Evolutionary conservation across 2,888 invertebrate species (phyloP), one percentile per base, ranked within the genome.

Genomic region (Drosophila lacicola): DNA sequence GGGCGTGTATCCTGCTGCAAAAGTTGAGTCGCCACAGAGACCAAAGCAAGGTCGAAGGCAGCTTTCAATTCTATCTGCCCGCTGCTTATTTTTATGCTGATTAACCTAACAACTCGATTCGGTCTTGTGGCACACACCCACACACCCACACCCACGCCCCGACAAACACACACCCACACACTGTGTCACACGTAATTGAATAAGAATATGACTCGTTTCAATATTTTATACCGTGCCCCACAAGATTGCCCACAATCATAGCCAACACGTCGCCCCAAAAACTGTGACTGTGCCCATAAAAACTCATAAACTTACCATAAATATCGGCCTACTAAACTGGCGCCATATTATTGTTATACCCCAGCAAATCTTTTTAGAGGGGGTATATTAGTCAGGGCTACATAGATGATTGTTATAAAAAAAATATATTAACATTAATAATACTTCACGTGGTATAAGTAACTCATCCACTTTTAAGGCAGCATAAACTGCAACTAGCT

Each of bases 71-170:
- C 62, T 60, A 71, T 74, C 74, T 57, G 53, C 14, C 45, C 47
- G 56, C 56, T 74, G 77, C 80, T 78, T 80, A 82, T 85, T 80
- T 80, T 82, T 75, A 78, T 77, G 75, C 88, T 82, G 88, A 83
- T 83, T 83, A 88, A 83, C 66, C 67, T 69, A 66, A 67, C 74
- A 78, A 67, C 70, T 69, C 60, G 63, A 65, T 79, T 62, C 62
- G 71, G 44, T 46, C 61, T 44, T 57, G 29, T 42, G 33, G 34
- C 45, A 34, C 9, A 45, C 14, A 19, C 49, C 44, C 33, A 33
- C 19, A 36, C 25, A 46, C 44, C 19, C 19, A 36, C 25, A 46
- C 44, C 19, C 3, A 53, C 17, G 10, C 25, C 36, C 13, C 41
- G 33, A 45, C 44, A 42, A 29, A 29, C 10, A 19, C 3, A 57